Conservation (phyloP, 2,797 vertebrate genomes). For the Phaenicophaeus curvirostris region DNA sequence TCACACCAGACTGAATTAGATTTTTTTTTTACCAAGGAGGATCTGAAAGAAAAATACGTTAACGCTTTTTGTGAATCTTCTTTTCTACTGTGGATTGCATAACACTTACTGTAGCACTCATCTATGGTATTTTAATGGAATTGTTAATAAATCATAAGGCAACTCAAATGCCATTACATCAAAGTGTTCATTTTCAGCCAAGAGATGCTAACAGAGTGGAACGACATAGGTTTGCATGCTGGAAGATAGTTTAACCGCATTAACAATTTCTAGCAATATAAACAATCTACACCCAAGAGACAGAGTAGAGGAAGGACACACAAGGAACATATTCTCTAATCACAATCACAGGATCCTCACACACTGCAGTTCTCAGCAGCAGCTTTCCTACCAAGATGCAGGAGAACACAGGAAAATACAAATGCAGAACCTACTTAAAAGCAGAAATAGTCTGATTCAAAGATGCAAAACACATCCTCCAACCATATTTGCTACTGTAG, state of each 20-base stretch:
- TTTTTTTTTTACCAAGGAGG: neutral
- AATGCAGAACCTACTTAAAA: neutral
- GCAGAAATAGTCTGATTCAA: neutral
- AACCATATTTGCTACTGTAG: neutral
- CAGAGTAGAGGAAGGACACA: slow-evolving; percentile 64
- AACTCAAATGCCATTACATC: slow-evolving; percentile 85
- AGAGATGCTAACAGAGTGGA: slow-evolving; percentile 70
- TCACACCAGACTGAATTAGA: neutral
- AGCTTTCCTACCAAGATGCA: neutral
- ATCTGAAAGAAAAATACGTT: neutral
- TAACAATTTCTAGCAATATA: slow-evolving; percentile 72
- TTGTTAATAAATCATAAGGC: slow-evolving; percentile 89
- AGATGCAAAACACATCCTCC: neutral
- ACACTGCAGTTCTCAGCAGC: neutral
- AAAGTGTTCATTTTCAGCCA: slow-evolving; percentile 81
- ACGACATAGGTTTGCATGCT: slow-evolving; percentile 74
- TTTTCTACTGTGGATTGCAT: neutral
- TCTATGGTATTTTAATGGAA: slow-evolving; percentile 81
- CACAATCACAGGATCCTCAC: neutral
- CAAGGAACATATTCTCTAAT: slow-evolving; percentile 53
- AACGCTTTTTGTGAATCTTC: neutral
- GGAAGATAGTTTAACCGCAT: slow-evolving; percentile 41
- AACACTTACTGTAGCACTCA: slow-evolving; percentile 59
- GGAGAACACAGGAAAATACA: neutral
- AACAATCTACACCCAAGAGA: slow-evolving; percentile 69